Evolutionary conservation across 2,888 invertebrate genomes (phyloP).

Genomic region (Apotomis turbidana): DNA sequence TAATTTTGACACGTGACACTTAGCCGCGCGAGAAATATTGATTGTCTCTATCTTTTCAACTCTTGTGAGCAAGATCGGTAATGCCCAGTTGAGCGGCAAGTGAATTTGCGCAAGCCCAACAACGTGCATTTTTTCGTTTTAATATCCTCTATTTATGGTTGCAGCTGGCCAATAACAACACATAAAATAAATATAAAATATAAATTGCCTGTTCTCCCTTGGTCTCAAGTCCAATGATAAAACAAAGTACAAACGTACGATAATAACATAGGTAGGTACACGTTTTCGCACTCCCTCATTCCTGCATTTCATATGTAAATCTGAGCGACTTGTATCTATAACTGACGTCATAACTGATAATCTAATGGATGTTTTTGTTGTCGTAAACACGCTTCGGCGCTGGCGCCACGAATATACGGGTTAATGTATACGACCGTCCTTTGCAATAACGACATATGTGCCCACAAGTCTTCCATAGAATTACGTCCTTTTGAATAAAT

Average conservation of each 20-base stretch:
- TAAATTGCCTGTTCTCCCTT: background rate
- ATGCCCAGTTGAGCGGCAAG: too few relatives aligned
- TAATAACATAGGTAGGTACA: background rate
- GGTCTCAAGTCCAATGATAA: background rate
- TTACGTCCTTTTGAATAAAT: background rate
- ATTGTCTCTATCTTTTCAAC: too few relatives aligned
- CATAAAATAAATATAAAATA: background rate
- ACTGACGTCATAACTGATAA: slow-evolving; percentile 31
- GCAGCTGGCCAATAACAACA: too few relatives aligned
- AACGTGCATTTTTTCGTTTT: too few relatives aligned
- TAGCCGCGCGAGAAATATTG: too few relatives aligned
- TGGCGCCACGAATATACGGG: slow-evolving; percentile 73
- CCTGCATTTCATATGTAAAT: slow-evolving; percentile 27
- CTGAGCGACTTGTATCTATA: slow-evolving; percentile 23
- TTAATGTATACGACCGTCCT: slow-evolving; percentile 61
- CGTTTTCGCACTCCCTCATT: slow-evolving; percentile 14
- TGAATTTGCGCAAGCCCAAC: too few relatives aligned
- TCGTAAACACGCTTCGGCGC: slow-evolving; percentile 57
- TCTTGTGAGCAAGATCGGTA: too few relatives aligned
- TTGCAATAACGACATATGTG: slow-evolving; percentile 2
- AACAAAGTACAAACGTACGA: background rate
- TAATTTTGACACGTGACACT: too few relatives aligned
- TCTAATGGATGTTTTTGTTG: slow-evolving; percentile 40
- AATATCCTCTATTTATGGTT: too few relatives aligned
- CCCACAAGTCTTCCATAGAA: background rate